phyloP scores from a whole-genome alignment of 2,888 invertebrate species.

The Laothoe populi region DNA sequence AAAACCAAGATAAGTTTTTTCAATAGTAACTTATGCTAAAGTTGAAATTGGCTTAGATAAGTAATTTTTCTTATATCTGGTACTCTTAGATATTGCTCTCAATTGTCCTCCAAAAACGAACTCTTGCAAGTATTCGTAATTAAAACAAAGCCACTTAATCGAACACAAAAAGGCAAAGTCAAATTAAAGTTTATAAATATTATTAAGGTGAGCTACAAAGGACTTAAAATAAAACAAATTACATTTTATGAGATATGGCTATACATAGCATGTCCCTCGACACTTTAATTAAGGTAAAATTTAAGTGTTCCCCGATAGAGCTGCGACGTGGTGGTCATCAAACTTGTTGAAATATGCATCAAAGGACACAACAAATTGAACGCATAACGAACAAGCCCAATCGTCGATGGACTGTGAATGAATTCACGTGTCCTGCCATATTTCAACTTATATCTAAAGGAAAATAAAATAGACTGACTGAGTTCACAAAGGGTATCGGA shows the following conservation, averaged over 20 bases:
- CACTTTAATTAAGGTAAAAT: conserved; percentile 58
- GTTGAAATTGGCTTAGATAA: no score
- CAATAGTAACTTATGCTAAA: no score
- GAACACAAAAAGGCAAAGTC: background rate
- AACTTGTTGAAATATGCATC: conserved; percentile 67
- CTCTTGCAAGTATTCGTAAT: no score
- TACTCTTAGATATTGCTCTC: no score
- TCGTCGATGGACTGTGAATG: conserved; percentile 51
- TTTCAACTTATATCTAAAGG: conserved; percentile 41
- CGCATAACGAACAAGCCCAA: conserved; percentile 52
- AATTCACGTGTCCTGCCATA: conserved; percentile 38
- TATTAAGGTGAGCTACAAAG: background rate
- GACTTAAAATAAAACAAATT: background rate
- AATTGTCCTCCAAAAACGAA: no score
- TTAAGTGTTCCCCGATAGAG: conserved; percentile 41
- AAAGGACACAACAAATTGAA: conserved; percentile 61
- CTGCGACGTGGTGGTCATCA: conserved; percentile 41
- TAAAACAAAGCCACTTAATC: no score
- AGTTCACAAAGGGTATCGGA: no score
- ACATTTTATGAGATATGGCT: conserved; percentile 38
- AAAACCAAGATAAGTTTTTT: no score
- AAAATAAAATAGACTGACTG: background rate
- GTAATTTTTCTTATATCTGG: background rate
- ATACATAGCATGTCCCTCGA: conserved; percentile 5
- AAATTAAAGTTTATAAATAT: background rate